phyloP scores from a whole-genome alignment of 2,797 vertebrate genomes.

The Anguilla obscura region DNA sequence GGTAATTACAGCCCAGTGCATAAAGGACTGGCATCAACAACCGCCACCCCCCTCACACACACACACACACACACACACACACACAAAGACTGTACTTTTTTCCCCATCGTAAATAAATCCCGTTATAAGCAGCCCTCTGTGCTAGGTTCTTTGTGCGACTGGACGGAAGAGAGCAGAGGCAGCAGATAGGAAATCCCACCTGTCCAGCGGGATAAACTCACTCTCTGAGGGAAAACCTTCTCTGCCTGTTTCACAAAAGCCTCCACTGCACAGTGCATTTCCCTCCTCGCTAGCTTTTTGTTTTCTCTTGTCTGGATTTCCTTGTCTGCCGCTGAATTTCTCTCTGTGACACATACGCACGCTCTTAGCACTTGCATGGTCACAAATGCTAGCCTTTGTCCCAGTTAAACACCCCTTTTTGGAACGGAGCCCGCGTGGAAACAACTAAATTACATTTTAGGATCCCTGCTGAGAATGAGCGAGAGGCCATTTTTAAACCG shows the following conservation, averaged over 20 bases:
- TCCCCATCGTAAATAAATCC: background rate
- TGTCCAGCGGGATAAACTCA: conserved; percentile 63
- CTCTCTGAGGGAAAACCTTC: background rate
- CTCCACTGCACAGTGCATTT: conserved; percentile 6
- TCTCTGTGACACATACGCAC: conserved; percentile 5
- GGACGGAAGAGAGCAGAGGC: conserved; percentile 57
- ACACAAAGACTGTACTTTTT: background rate
- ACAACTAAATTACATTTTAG: conserved; percentile 1
- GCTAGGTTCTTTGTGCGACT: background rate
- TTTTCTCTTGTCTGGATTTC: background rate
- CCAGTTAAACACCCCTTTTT: background rate
- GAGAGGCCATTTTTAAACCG: background rate
- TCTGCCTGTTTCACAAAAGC: background rate
- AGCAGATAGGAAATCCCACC: conserved; percentile 70
- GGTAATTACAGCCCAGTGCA: background rate
- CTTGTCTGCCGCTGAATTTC: background rate
- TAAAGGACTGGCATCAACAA: background rate
- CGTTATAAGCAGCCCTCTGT: background rate
- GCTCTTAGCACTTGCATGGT: background rate
- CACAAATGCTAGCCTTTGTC: conserved; percentile 16
- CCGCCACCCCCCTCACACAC: conserved; percentile 40
- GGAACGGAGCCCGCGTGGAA: background rate
- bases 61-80: conserved; percentile 45
- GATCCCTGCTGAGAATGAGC: background rate
- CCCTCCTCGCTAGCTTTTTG: background rate